phyloP scores from a whole-genome alignment of 2,888 invertebrate species.

The Agrochola circellaris region DNA sequence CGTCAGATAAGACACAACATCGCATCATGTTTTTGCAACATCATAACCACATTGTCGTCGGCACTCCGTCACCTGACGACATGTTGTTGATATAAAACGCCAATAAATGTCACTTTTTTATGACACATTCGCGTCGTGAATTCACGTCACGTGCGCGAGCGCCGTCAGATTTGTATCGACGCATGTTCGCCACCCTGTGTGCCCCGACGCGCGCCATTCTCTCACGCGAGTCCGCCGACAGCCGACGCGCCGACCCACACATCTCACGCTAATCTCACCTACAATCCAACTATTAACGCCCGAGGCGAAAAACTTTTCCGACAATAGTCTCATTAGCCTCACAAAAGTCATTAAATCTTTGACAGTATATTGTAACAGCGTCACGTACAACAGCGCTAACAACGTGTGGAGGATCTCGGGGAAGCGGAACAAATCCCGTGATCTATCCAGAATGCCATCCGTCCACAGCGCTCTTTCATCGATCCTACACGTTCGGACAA shows the following conservation, averaged over 20 bases:
- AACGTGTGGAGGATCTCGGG: slow-evolving; percentile 88
- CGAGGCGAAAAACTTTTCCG: slow-evolving; percentile 79
- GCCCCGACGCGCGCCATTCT: slow-evolving; percentile 81
- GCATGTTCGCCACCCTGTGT: slow-evolving; percentile 83
- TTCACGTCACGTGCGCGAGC: slow-evolving; percentile 87
- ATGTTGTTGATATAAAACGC: slow-evolving; percentile 89
- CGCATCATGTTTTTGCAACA: slow-evolving; percentile 85
- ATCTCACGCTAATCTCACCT: slow-evolving; percentile 80
- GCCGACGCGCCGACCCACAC: slow-evolving; percentile 67
- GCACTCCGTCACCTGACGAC: slow-evolving; percentile 83
- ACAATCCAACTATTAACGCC: slow-evolving; percentile 81
- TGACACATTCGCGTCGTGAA: slow-evolving; percentile 83
- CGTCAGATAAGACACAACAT: slow-evolving; percentile 80
- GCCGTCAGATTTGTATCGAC: slow-evolving; percentile 86
- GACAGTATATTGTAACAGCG: slow-evolving; percentile 84
- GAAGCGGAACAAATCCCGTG: slow-evolving; percentile 88
- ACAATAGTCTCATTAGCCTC: slow-evolving; percentile 88
- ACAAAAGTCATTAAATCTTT: slow-evolving; percentile 87
- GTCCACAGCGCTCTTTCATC: slow-evolving; percentile 81
- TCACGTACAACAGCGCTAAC: slow-evolving; percentile 89
- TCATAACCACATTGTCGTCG: slow-evolving; percentile 84
- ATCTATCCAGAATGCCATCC: slow-evolving; percentile 85
- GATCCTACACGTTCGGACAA: slow-evolving; percentile 80
- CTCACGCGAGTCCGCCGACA: slow-evolving; percentile 79
- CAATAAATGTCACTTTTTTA: slow-evolving; percentile 91